A percentile compares a stretch with the other conserved stretches of the same genome.
Conservation (phyloP, 2,888 invertebrate species). For the Maniola hyperantus region DNA sequence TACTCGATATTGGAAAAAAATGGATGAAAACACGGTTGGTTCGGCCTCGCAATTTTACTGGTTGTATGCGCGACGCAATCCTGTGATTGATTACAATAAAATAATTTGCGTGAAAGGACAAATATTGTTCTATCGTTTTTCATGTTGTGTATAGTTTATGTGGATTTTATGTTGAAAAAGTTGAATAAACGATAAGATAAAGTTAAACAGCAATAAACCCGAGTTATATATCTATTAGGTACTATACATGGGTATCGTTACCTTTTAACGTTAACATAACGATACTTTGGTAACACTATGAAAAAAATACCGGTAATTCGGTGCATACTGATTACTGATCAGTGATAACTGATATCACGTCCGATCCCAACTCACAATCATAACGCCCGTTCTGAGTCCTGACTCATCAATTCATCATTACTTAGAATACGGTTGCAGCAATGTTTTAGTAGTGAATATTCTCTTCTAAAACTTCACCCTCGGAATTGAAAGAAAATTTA, state of each 20-base stretch:
- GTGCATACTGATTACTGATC: too few relatives aligned
- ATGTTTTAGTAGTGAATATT: not conserved
- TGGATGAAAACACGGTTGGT: slow-evolving; percentile 59
- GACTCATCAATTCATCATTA: not conserved
- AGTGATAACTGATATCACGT: too few relatives aligned
- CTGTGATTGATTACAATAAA: slow-evolving; percentile 66
- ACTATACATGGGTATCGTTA: too few relatives aligned
- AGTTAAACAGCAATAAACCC: too few relatives aligned
- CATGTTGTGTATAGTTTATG: slow-evolving; percentile 6
- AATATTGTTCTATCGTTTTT: slow-evolving; percentile 48
- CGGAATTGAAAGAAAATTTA: slow-evolving; percentile 17
- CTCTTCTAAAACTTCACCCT: not conserved
- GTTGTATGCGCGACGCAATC: slow-evolving; percentile 50
- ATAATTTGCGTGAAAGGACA: slow-evolving; percentile 61
- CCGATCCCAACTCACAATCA: not conserved
- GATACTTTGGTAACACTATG: too few relatives aligned
- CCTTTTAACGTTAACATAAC: too few relatives aligned
- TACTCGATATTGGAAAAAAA: slow-evolving; percentile 68
- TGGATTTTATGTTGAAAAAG: not conserved
- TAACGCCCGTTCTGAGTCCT: not conserved
- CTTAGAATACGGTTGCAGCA: not conserved
- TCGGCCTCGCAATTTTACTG: slow-evolving; percentile 66
- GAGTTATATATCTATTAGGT: too few relatives aligned
- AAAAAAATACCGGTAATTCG: too few relatives aligned
- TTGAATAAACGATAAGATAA: too few relatives aligned